A percentile compares a stretch with the other conserved stretches of the same genome.
phyloP scores from a whole-genome alignment of 2,797 vertebrate genomes.

The Emys orbicularis region DNA sequence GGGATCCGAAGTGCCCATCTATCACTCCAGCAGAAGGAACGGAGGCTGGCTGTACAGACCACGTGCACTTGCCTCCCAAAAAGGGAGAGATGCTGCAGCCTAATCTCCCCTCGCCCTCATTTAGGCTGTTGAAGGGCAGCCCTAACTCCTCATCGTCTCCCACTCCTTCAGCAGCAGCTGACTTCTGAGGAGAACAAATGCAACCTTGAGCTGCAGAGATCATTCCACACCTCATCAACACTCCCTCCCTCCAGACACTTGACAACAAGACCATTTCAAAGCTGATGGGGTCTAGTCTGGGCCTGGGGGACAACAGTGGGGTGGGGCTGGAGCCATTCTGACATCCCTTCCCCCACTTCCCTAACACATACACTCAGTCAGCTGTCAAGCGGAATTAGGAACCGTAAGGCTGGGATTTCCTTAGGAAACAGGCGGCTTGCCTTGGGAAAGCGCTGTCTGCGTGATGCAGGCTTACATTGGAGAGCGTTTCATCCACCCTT shows the following conservation, averaged over 20 bases:
- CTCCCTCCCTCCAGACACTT: not conserved
- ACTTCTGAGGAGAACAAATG: no score
- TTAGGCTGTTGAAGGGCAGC: no score
- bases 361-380: accelerated
- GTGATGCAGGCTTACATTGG: not conserved
- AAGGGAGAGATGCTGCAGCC: no score
- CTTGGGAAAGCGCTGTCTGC: not conserved
- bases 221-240: not conserved
- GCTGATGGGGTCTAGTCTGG: not conserved
- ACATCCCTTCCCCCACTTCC: not conserved
- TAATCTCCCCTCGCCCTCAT: not conserved
- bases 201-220: not conserved
- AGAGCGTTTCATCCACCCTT: not conserved
- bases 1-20: no score
- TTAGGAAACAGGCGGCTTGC: slow-evolving; percentile 10
- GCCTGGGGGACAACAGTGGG: accelerated
- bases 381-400: not conserved
- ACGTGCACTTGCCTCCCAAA: not conserved
- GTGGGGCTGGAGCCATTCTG: not conserved
- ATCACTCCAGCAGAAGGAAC: not conserved
- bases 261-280: not conserved
- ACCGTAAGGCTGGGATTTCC: slow-evolving; percentile 55
- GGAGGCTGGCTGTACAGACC: not conserved
- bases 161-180: not conserved
- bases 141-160: not conserved